A percentile compares a stretch with the other conserved stretches of the same genome.
These are phyloP conservation scores for Echinarachnius parma DNA, from an alignment of 53 echinoderm and acorn worm genomes.

Conservation along the genomic window DNA sequence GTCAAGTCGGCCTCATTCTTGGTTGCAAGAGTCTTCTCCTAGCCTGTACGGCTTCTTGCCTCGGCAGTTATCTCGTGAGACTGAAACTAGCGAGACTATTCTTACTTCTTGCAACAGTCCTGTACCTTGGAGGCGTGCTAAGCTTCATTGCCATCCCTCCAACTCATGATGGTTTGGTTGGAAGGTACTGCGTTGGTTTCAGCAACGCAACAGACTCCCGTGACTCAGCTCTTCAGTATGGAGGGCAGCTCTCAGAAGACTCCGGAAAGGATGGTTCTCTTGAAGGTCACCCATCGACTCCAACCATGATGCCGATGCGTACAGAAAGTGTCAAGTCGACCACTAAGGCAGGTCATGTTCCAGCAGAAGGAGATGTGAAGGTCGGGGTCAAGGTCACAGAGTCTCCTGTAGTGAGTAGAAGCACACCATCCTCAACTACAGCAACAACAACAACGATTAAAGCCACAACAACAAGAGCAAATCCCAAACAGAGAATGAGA, in stretches of 20 bases:
- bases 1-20: constrained; percentile 73
- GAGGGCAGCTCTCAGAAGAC: background rate
- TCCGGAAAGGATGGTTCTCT: background rate
- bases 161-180: constrained; percentile 23
- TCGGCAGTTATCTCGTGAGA: constrained; percentile 59
- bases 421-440: no score
- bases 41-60: constrained; percentile 61
- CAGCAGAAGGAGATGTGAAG: background rate
- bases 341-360: background rate
- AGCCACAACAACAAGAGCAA: no score
- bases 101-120: constrained; percentile 62
- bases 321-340: background rate
- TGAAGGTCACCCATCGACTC: background rate
- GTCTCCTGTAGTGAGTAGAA: no score
- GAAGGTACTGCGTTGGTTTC: constrained; percentile 15
- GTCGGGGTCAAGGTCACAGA: no score
- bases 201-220: background rate
- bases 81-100: constrained; percentile 58
- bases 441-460: no score
- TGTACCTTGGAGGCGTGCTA: constrained; percentile 58
- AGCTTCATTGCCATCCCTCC: constrained; percentile 73
- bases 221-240: background rate
- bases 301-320: background rate
- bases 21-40: constrained; percentile 62
- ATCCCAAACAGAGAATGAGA: no score